These are phyloP conservation scores for Lipotes vexillifer DNA, from an alignment of 2,113 vertebrate species.

Conservation along the genomic window DNA sequence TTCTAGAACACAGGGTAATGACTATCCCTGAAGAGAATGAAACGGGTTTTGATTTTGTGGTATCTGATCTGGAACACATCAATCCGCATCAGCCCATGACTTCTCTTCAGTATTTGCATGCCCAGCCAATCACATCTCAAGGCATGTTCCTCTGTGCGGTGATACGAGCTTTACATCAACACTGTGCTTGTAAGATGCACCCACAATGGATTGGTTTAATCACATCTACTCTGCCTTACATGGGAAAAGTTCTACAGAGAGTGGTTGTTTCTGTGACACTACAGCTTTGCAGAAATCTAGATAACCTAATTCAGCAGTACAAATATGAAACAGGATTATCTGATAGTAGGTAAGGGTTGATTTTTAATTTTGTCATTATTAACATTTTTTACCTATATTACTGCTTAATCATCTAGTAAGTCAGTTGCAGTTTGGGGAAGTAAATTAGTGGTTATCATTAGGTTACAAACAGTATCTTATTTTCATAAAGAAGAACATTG, in stretches of 20 bases:
- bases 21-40: constrained; percentile 91
- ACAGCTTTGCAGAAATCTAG: constrained; percentile 97
- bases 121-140: constrained; percentile 97
- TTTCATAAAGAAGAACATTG: constrained; percentile 16
- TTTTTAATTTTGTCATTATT: constrained; percentile 20
- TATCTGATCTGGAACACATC: constrained; percentile 92
- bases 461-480: not conserved
- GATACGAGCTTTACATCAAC: constrained; percentile 95
- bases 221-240: constrained; percentile 96
- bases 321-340: constrained; percentile 93
- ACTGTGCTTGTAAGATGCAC: constrained; percentile 97
- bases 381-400: not conserved
- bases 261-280: constrained; percentile 97
- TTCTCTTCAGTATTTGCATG: constrained; percentile 95
- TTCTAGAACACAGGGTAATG: constrained; percentile 94
- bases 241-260: constrained; percentile 94
- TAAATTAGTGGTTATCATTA: not conserved
- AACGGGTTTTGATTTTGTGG: constrained; percentile 89
- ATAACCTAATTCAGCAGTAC: constrained; percentile 97
- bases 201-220: constrained; percentile 98
- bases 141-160: constrained; percentile 99
- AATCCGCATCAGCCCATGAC: constrained; percentile 96
- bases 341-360: constrained; percentile 85
- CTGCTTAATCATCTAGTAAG: not conserved
- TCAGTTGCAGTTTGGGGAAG: not conserved